Conservation (phyloP, 2,888 invertebrate species). For the Ochlodes sylvanus region DNA sequence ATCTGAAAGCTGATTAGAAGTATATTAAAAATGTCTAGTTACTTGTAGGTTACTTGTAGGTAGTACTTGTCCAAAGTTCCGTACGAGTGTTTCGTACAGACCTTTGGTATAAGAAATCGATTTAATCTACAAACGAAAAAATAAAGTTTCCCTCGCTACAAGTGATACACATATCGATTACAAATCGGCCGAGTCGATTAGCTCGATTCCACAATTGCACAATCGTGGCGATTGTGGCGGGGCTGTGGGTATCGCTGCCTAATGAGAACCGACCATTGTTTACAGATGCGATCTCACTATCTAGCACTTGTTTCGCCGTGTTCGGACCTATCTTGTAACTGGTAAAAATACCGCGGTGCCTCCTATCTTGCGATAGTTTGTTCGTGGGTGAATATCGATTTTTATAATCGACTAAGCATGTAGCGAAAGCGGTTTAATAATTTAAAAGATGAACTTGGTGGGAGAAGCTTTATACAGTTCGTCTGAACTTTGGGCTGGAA, state of each 20-base stretch:
- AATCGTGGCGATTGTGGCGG: conserved; percentile 7
- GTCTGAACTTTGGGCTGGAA: no score
- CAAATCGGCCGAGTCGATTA: conserved; percentile 34
- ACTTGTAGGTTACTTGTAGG: no score
- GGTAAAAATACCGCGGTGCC: conserved; percentile 3
- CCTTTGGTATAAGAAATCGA: no score
- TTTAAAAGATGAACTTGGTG: no score
- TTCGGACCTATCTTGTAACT: conserved; percentile 20
- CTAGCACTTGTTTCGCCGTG: conserved; percentile 21
- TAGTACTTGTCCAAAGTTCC: no score
- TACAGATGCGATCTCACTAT: conserved; percentile 30
- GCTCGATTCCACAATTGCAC: conserved; percentile 30
- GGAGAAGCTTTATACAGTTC: no score
- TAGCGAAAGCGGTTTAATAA: neutral
- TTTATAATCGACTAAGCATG: neutral
- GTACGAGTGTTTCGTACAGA: no score
- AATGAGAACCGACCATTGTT: conserved; percentile 32
- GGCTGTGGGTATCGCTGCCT: neutral
- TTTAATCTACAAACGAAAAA: no score
- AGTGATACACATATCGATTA: conserved; percentile 45
- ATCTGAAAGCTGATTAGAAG: no score
- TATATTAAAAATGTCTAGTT: no score
- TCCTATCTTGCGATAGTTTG: neutral
- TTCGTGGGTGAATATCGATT: neutral
- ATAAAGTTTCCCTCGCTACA: neutral